Evolutionary conservation across 1,140 invertebrate genomes (phyloP), one percentile per base, ranked within the genome.

Genomic region (Drosophila murphyi): DNA sequence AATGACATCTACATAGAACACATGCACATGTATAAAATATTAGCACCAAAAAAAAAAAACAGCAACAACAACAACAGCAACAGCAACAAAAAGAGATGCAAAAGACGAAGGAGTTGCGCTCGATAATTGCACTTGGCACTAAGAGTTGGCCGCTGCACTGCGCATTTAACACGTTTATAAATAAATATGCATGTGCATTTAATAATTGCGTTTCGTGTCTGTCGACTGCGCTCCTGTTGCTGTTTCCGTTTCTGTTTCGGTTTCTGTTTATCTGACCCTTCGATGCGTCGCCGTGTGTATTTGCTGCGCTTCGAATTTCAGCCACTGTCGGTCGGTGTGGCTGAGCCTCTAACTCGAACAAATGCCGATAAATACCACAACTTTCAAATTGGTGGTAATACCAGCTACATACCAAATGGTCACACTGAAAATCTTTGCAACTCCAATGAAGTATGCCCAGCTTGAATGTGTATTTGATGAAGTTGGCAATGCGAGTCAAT

Each of bases 151-250:
- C 47, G 47, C 39, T 34, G 35, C 32, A 29, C 20, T 6, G 29
- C 43, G 56, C 55, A 68, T 60, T 62, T 74, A 80, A 79, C 64
- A 79, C 59, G 82, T 85, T 85, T 85, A 85, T 85, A 81, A 86
- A 86, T 82, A 86, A 86, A 86, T 80, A 76, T 63, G 47, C 61
- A 81, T 57, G 48, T 82, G 73, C 81, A 83, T 85, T 82, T 85
- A 75, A 78, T 78, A 82, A 82, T 76, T 70, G 57, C 54, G 81
- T 57, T 60, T 47, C 31, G 57, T 70, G 57, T 70, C 20, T 20
- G 56, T 62, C 56, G 43, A 62, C 79, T 82, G 52, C 20, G 20
- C 77, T 74, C 70, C 80, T 82, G 69, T 77, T 63, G 75, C 50
- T 65, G 56, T 61, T 69, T 20, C 20, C 20, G 20, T 72, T 74